Evolutionary conservation across 2,888 invertebrate species (phyloP), one percentile per base, ranked within the genome.

Genomic region (Drosophila sordidula): DNA sequence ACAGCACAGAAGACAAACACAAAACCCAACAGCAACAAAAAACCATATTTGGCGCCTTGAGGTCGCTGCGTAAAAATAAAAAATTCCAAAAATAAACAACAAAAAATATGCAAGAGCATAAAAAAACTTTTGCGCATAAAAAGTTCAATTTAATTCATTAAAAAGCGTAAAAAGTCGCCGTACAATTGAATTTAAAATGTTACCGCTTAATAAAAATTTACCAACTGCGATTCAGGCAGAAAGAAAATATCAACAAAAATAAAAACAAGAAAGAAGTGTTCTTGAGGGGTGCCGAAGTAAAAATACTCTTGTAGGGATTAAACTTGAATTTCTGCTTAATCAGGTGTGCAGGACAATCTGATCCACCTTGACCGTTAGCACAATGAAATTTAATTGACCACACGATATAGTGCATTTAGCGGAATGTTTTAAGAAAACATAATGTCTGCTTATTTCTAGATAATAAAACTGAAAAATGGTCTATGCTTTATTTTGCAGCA

Each of bases 61-160:
- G 88, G 86, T 82, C 69, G 70, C 55, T 34, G 57, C 87, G 59
- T 84, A 74, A 87, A 80, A 80, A 68, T 50, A 39, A 25, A 72
- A 64, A 56, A 18, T 18, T 1, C 8, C 5, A 63, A 62, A 50
- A 62, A 47, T 29, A 25, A 58, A 57, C 56, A 51, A 51, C 82
- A 83, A 83, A 29, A 9, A 5, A 29, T 9, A 29, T 29, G 8
- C 34, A 12, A 12, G 12, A 12, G 12, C 34, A 34, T 78, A 81
- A 45, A 34, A 52, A 84, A 78, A 72, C 61, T 83, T 84, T 79
- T 41, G 44, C 72, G 42, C 83, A 84, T 84, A 84, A 84, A 84
- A 84, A 87, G 83, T 84, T 84, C 86, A 87, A 85, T 88, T 88
- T 87, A 79, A 86, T 85, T 88, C 89, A 86, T 86, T 88, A 88